These are phyloP conservation scores for Oligia latruncula DNA, from an alignment of 2,888 invertebrate genomes.

Conservation along the genomic window DNA sequence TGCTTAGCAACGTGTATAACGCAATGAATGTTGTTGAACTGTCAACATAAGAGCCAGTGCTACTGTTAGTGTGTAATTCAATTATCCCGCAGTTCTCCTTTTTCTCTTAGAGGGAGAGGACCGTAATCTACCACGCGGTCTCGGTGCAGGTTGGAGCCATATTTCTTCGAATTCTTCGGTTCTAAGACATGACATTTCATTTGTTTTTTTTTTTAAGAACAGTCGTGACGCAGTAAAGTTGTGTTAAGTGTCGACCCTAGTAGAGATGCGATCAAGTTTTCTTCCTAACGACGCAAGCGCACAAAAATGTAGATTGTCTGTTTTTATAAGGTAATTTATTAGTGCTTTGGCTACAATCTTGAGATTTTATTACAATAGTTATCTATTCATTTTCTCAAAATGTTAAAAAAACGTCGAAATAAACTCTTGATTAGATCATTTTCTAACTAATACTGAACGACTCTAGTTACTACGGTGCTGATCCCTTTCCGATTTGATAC, in stretches of 20 bases:
- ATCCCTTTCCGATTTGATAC: no score
- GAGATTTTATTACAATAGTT: constrained; percentile 28
- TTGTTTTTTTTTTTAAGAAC: not conserved
- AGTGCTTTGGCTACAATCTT: not conserved
- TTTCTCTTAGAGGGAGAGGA: not conserved
- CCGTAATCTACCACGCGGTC: not conserved
- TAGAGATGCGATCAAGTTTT: constrained; percentile 24
- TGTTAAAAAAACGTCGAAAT: not conserved
- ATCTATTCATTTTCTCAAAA: constrained; percentile 12
- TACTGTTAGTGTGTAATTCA: not conserved
- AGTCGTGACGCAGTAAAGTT: not conserved
- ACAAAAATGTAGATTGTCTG: constrained; percentile 38
- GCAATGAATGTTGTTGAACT: constrained; percentile 2
- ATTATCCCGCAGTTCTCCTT: not conserved
- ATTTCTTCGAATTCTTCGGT: not conserved
- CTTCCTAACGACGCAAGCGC: constrained; percentile 14
- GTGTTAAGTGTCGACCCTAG: not conserved
- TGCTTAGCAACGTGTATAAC: not conserved
- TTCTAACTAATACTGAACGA: not conserved
- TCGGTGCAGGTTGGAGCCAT: not conserved
- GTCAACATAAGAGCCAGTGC: not conserved
- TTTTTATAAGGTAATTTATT: constrained; percentile 35
- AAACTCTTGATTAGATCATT: constrained; percentile 22
- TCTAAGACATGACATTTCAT: not conserved
- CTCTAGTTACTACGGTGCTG: no score